These are phyloP conservation scores for Antechinus stuartii DNA, from an alignment of 2,113 vertebrate genomes.

Conservation along the genomic window DNA sequence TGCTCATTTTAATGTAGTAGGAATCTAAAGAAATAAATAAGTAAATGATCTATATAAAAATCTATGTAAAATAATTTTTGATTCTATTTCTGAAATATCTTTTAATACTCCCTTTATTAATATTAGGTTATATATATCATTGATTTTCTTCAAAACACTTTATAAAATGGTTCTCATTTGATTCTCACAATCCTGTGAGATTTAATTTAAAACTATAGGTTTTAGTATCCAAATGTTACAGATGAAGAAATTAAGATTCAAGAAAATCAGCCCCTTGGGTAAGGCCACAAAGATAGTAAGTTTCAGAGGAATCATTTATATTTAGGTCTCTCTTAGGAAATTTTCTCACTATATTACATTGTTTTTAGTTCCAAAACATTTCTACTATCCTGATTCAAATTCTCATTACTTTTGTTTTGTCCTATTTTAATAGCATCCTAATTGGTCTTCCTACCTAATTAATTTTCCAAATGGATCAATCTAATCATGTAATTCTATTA, in stretches of 20 bases:
- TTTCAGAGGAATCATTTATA: neutral
- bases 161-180: neutral
- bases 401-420: neutral
- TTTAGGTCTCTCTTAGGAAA: neutral
- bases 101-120: neutral
- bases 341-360: neutral
- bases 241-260: neutral
- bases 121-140: neutral
- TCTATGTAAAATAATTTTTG: neutral
- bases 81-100: neutral
- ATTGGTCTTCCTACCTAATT: neutral
- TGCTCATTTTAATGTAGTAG: neutral
- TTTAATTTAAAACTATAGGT: slow-evolving; percentile 7
- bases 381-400: neutral
- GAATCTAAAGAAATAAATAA: neutral
- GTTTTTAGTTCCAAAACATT: neutral
- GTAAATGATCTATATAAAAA: too few relatives aligned
- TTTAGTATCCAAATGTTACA: neutral
- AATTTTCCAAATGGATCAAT: neutral
- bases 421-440: neutral
- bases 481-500: neutral
- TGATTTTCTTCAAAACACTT: neutral
- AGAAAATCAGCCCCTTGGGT: neutral
- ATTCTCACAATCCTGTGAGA: neutral
- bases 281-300: neutral